A percentile compares a stretch with the other conserved stretches of the same genome.
phyloP scores from a whole-genome alignment of 2,888 invertebrate genomes.

The Ferdinandea cuprea region DNA sequence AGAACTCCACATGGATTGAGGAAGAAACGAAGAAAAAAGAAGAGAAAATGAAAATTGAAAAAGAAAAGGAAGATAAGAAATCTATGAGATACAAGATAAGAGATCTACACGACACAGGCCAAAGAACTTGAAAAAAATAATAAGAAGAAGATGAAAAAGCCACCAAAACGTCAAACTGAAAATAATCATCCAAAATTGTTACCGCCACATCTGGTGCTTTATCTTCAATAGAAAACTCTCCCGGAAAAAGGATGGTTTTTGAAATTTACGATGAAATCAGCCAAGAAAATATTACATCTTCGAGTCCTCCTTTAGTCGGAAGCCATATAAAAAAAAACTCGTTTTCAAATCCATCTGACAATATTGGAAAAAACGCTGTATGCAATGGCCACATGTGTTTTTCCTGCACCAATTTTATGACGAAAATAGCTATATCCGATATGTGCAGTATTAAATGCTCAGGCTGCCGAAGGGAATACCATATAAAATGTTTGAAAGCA shows the following conservation, averaged over 20 bases:
- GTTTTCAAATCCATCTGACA: slow-evolving; percentile 11
- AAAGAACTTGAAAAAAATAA: neutral
- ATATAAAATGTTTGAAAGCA: no score
- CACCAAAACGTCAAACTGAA: neutral
- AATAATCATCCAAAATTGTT: neutral
- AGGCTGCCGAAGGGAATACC: no score
- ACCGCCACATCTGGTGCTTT: slow-evolving; percentile 19
- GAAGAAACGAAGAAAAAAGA: neutral
- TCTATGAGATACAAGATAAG: no score
- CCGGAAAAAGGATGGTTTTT: slow-evolving; percentile 20
- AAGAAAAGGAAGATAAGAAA: neutral
- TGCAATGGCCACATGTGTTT: slow-evolving; percentile 28
- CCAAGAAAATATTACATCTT: slow-evolving; percentile 17
- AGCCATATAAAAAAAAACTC: slow-evolving; percentile 11
- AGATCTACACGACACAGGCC: slow-evolving; percentile 3
- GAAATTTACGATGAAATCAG: slow-evolving; percentile 16
- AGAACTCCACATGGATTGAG: slow-evolving; percentile 4
- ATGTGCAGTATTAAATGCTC: no score
- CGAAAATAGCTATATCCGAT: slow-evolving; percentile 20
- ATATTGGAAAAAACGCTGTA: slow-evolving; percentile 19
- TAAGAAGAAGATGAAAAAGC: neutral
- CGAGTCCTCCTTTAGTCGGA: slow-evolving; percentile 11
- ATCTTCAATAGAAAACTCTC: slow-evolving; percentile 8
- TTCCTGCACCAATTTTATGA: slow-evolving; percentile 31
- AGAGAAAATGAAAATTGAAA: neutral